Conservation (phyloP, 2,797 vertebrate genomes). For the Danio albolineatus region DNA sequence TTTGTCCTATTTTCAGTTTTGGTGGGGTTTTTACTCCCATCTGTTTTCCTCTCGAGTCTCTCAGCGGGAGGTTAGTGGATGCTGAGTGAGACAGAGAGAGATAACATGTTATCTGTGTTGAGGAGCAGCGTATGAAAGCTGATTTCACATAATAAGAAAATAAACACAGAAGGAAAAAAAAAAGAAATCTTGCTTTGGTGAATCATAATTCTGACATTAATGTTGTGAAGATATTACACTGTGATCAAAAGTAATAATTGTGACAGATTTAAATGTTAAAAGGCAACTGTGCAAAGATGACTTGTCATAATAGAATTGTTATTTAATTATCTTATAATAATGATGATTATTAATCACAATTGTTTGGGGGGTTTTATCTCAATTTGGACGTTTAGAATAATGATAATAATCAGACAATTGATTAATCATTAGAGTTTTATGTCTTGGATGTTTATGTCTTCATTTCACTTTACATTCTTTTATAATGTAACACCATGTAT, state of each 20-base stretch:
- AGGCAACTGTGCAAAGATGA: no score
- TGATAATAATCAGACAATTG: no score
- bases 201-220: neutral
- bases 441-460: no score
- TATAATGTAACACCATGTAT: no score
- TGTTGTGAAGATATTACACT: neutral
- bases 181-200: neutral
- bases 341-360: no score
- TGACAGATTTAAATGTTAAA: no score
- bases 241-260: neutral
- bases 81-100: slow-evolving; percentile 51
- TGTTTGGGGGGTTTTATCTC: no score
- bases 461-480: no score
- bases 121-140: neutral
- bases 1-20: slow-evolving; percentile 59
- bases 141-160: neutral
- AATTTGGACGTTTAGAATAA: no score
- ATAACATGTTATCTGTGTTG: neutral
- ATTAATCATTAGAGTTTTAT: no score
- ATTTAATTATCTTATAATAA: no score
- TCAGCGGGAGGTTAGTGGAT: slow-evolving; percentile 36
- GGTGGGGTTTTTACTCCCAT: slow-evolving; percentile 54
- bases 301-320: no score
- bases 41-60: slow-evolving; percentile 57
- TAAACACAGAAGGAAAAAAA: neutral